These are phyloP conservation scores for Enchytraeus crypticus DNA, from an alignment of 2,888 invertebrate species.

Conservation along the genomic window DNA sequence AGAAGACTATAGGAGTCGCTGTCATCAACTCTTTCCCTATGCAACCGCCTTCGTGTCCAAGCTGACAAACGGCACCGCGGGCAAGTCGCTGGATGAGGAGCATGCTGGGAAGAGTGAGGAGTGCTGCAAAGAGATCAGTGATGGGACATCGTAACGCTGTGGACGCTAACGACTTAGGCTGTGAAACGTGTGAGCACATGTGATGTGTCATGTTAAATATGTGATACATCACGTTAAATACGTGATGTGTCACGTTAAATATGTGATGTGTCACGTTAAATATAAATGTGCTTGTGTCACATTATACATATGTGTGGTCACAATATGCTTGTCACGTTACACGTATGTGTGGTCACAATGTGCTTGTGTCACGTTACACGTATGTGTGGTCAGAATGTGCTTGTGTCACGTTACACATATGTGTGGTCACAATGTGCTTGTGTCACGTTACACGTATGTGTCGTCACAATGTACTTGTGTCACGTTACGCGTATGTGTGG, in stretches of 20 bases:
- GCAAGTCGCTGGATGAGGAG: neutral
- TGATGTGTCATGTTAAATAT: neutral
- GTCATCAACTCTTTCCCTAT: constrained; percentile 9
- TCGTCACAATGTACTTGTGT: too few species aligned
- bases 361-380: too few species aligned
- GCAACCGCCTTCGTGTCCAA: constrained; percentile 6
- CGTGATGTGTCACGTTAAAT: neutral
- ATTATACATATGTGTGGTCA: too few species aligned
- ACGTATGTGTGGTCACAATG: too few species aligned
- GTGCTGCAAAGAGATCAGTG: neutral
- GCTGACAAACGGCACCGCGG: neutral
- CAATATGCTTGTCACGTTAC: too few species aligned
- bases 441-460: too few species aligned
- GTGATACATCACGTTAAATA: neutral
- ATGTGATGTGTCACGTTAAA: neutral
- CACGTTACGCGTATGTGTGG: too few species aligned
- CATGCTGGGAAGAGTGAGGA: neutral
- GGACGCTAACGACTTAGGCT: neutral
- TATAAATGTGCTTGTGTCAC: too few species aligned
- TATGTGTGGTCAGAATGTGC: too few species aligned
- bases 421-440: too few species aligned
- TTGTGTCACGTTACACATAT: too few species aligned
- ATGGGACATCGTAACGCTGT: constrained; percentile 4
- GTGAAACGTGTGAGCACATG: neutral
- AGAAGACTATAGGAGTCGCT: constrained; percentile 2